phyloP scores from a whole-genome alignment of 2,797 vertebrate species.

The Leptoclinus maculatus region DNA sequence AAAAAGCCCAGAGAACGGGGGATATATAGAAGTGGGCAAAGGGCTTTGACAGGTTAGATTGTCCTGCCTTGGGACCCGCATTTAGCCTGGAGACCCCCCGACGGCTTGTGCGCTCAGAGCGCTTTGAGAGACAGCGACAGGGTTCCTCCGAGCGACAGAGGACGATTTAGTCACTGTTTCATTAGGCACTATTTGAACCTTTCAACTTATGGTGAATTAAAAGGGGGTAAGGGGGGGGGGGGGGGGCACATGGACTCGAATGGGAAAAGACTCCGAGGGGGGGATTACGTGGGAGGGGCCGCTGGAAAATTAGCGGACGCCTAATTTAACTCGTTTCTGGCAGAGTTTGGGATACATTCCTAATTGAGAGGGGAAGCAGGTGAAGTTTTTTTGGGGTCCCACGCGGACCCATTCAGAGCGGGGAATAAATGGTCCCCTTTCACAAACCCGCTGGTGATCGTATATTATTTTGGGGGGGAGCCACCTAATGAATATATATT shows the following conservation, averaged over 20 bases:
- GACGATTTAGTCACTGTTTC: conserved; percentile 97
- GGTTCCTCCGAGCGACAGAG: conserved; percentile 86
- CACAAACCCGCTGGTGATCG: conserved; percentile 90
- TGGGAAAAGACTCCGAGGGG: conserved; percentile 79
- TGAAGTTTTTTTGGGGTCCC: conserved; percentile 92
- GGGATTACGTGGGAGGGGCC: conserved; percentile 95
- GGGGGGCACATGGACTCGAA: conserved; percentile 87
- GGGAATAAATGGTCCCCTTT: conserved; percentile 94
- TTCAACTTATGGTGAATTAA: conserved; percentile 98
- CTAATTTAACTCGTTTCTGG: conserved; percentile 99
- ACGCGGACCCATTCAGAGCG: conserved; percentile 93
- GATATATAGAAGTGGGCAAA: conserved; percentile 78
- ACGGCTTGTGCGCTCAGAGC: conserved; percentile 78
- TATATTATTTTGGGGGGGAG: conserved; percentile 93
- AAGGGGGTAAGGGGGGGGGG: conserved; percentile 36
- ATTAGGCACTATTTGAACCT: conserved; percentile 98
- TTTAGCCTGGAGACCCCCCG: conserved; percentile 82
- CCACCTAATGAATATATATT: conserved; percentile 97
- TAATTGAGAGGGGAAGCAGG: conserved; percentile 99
- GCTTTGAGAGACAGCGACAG: conserved; percentile 90
- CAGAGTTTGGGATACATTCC: conserved; percentile 99
- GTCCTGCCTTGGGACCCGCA: conserved; percentile 83
- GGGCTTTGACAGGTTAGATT: conserved; percentile 87
- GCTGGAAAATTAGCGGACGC: conserved; percentile 95
- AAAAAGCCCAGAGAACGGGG: no score